Percentiles rank a stretch among this genome's conserved stretches.
phyloP scores from a whole-genome alignment of 2,113 vertebrate species.

The Neodontobutis hainanensis region DNA sequence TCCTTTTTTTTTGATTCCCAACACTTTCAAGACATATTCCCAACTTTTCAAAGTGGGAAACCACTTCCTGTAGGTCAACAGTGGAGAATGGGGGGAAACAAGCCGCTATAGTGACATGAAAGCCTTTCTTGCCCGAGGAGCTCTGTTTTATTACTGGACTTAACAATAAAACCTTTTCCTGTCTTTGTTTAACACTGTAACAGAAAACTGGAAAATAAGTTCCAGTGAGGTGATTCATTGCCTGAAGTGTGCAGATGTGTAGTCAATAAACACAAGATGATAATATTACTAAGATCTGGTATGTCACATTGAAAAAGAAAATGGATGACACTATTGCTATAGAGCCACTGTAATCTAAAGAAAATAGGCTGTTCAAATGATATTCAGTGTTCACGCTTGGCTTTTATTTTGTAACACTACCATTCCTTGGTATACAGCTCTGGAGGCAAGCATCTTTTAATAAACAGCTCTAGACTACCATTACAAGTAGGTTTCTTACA shows the following conservation, averaged over 20 bases:
- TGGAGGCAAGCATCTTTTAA: too few species aligned
- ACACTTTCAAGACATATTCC: neutral
- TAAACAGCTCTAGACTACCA: too few species aligned
- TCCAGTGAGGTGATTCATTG: conserved; percentile 13
- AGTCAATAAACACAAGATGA: conserved; percentile 17
- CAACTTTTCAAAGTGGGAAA: neutral
- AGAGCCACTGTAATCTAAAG: too few species aligned
- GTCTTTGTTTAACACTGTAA: neutral
- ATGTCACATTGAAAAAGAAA: too few species aligned
- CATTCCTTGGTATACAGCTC: too few species aligned
- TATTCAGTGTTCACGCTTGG: too few species aligned
- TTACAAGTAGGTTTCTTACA: too few species aligned
- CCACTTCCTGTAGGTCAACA: neutral
- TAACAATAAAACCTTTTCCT: conserved; percentile 32
- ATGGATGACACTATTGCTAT: too few species aligned
- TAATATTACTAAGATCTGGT: neutral
- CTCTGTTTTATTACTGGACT: conserved; percentile 40
- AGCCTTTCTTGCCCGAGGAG: neutral
- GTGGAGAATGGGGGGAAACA: conserved; percentile 14
- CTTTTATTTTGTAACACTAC: too few species aligned
- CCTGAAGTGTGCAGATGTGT: neutral
- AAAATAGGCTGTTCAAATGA: too few species aligned
- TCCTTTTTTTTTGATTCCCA: neutral
- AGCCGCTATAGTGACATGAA: neutral
- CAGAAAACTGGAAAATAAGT: conserved; percentile 6